Evolutionary conservation across 2,797 vertebrate genomes (phyloP).

Genomic region (Protosalanx chinensis): DNA sequence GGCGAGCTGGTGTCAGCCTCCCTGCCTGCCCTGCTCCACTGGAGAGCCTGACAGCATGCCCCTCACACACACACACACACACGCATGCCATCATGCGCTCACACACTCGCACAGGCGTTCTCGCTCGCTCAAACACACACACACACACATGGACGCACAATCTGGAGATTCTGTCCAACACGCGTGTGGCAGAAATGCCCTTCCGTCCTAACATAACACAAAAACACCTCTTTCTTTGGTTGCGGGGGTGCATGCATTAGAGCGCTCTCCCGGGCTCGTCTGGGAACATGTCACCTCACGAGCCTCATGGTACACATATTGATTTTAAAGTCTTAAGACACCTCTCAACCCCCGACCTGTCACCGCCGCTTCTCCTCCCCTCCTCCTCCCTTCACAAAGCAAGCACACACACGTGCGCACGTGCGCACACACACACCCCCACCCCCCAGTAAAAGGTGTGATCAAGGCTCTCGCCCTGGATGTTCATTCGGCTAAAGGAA

Average conservation of each 20-base stretch:
- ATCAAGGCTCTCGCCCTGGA: slow-evolving; percentile 48
- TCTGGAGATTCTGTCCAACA: not conserved
- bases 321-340: too few relatives aligned
- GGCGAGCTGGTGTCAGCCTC: slow-evolving; percentile 43
- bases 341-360: too few relatives aligned
- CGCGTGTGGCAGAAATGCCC: too few relatives aligned
- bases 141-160: not conserved
- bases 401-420: slow-evolving; percentile 8
- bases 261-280: too few relatives aligned
- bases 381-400: not conserved
- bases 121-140: not conserved
- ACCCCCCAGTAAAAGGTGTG: slow-evolving; percentile 38
- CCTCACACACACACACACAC: not conserved
- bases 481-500: slow-evolving; percentile 54
- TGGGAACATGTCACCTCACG: too few relatives aligned
- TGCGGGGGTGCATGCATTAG: too few relatives aligned
- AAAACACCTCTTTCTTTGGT: too few relatives aligned
- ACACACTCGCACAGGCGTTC: slow-evolving; percentile 3
- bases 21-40: slow-evolving; percentile 26
- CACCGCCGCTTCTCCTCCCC: too few relatives aligned
- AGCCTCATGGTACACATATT: too few relatives aligned
- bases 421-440: slow-evolving; percentile 21
- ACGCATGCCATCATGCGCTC: not conserved
- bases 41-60: slow-evolving; percentile 35
- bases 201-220: too few relatives aligned